A percentile compares a stretch with the other conserved stretches of the same genome.
Conservation (phyloP, 1,140 invertebrate genomes). For the Pemphigus obesinymphae region DNA sequence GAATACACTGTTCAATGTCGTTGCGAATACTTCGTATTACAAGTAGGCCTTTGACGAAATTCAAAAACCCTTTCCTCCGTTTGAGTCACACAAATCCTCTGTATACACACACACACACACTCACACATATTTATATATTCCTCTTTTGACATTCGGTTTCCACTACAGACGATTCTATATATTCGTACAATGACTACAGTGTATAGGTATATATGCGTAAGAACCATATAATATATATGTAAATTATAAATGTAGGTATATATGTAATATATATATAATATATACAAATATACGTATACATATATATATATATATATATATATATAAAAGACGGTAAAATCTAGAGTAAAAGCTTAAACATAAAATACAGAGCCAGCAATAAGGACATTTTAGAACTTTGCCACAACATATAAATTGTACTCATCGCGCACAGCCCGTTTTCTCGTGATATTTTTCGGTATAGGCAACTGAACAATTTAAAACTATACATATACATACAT, state of each 20-base stretch:
- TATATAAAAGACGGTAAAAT: neutral
- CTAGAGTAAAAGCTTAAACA: neutral
- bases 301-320: neutral
- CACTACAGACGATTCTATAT: neutral
- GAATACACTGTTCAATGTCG: conserved; percentile 16
- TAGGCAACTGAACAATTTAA: too few species aligned
- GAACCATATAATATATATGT: neutral
- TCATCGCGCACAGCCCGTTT: too few species aligned
- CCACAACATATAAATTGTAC: too few species aligned
- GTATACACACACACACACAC: neutral
- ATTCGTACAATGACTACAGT: neutral
- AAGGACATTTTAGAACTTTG: too few species aligned
- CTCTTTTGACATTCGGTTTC: neutral
- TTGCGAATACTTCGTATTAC: neutral
- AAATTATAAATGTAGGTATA: too few species aligned
- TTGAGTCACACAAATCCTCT: too few species aligned
- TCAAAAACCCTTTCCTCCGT: neutral
- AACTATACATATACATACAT: too few species aligned
- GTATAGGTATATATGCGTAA: neutral
- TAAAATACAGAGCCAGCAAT: too few species aligned
- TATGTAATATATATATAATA: too few species aligned
- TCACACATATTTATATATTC: neutral
- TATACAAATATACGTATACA: neutral
- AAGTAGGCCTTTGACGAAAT: neutral
- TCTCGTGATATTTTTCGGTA: too few species aligned